Conservation (phyloP, 2,888 invertebrate species). For the Ennomos fuscantarius region DNA sequence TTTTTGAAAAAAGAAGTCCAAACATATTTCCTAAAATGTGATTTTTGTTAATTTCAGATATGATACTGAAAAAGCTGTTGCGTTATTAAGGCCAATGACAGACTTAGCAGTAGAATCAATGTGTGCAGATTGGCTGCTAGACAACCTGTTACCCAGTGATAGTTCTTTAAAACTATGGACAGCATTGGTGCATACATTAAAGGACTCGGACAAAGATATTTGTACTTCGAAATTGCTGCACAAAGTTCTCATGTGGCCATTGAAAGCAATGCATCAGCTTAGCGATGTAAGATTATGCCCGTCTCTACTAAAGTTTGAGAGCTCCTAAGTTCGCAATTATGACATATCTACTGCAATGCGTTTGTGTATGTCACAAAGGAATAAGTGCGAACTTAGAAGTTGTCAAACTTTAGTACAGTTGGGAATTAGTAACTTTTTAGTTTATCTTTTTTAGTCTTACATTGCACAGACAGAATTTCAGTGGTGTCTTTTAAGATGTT, state of each 20-base stretch:
- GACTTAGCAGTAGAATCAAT: slow-evolving; percentile 13
- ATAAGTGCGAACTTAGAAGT: too few species aligned
- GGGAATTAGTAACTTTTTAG: background rate
- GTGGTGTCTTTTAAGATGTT: background rate
- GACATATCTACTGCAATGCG: too few species aligned
- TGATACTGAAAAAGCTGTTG: slow-evolving; percentile 33
- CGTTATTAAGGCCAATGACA: slow-evolving; percentile 45
- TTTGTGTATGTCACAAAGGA: too few species aligned
- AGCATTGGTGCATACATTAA: slow-evolving; percentile 53
- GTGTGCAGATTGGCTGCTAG: slow-evolving; percentile 43
- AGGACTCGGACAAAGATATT: slow-evolving; percentile 36
- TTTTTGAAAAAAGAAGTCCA: too few species aligned
- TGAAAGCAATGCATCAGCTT: slow-evolving; percentile 48
- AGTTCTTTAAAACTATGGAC: slow-evolving; percentile 60
- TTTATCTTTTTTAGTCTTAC: too few species aligned
- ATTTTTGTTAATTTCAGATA: slow-evolving; percentile 26
- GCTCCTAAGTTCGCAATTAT: too few species aligned
- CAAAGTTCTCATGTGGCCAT: slow-evolving; percentile 62
- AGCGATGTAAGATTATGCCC: slow-evolving; percentile 52
- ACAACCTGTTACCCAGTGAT: slow-evolving; percentile 44
- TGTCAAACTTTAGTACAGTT: too few species aligned
- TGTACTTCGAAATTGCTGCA: slow-evolving; percentile 34
- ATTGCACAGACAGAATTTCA: background rate
- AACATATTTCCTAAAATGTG: too few species aligned
- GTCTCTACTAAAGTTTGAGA: too few species aligned